Evolutionary conservation across 2,113 vertebrate genomes (phyloP).

Genomic region (Pachyramphus minor): DNA sequence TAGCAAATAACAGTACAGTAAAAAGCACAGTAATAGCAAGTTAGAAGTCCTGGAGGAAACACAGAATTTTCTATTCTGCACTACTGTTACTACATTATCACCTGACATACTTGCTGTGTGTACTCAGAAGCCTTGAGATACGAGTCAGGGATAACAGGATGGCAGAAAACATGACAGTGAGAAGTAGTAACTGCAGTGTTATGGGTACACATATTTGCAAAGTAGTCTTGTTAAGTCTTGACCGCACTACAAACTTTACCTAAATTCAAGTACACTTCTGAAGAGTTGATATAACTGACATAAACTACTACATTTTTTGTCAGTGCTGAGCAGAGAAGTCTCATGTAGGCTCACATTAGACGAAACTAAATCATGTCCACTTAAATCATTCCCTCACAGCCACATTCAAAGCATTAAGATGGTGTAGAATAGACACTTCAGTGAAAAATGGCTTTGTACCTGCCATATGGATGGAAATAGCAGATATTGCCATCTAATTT

Average conservation of each 20-base stretch:
- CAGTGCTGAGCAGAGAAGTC: not conserved
- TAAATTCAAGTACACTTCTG: not conserved
- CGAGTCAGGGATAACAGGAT: fast-evolving
- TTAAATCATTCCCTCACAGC: not conserved
- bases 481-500: not conserved
- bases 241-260: not conserved
- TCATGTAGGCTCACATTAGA: not conserved
- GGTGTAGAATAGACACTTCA: not conserved
- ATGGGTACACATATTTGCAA: not conserved
- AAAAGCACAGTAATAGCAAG: not conserved
- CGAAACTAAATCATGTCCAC: not conserved
- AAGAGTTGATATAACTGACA: not conserved
- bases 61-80: not conserved
- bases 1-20: not conserved
- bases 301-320: not conserved
- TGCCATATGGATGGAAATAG: not conserved
- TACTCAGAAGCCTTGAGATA: not conserved
- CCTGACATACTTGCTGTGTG: not conserved
- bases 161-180: not conserved
- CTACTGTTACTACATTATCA: not conserved
- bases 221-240: not conserved
- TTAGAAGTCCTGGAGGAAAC: not conserved
- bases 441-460: not conserved
- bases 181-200: not conserved
- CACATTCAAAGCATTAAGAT: not conserved